Evolutionary conservation across 2,797 vertebrate genomes (phyloP).

Genomic region (Thripadectes ignobilis): DNA sequence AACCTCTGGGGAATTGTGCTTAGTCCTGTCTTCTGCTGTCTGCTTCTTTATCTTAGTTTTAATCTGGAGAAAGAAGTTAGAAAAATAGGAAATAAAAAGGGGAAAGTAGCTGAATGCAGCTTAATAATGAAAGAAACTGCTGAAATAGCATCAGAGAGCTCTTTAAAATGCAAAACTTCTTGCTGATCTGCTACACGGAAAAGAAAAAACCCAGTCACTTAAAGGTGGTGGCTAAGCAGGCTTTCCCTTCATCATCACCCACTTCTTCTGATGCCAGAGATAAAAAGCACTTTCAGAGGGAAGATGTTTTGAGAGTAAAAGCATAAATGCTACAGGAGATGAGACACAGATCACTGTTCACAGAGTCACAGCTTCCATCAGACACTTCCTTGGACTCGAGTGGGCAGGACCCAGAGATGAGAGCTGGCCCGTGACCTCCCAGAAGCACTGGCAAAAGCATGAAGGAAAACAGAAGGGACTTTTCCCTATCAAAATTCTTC

Average conservation of each 20-base stretch:
- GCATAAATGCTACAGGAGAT: not conserved
- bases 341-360: not conserved
- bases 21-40: not conserved
- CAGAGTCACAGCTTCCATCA: not conserved
- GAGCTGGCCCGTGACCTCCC: not conserved
- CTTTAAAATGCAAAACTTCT: constrained; percentile 35
- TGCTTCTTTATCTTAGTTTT: not conserved
- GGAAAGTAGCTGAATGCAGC: not conserved
- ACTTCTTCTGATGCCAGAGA: constrained; percentile 7
- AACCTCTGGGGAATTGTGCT: not conserved
- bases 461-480: not conserved
- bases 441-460: not conserved
- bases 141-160: constrained; percentile 42
- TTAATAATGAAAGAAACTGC: constrained; percentile 46
- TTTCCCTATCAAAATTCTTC: not conserved
- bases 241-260: not conserved
- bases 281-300: not conserved
- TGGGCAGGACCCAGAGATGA: not conserved
- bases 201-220: not conserved
- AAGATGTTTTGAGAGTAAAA: not conserved
- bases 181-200: not conserved
- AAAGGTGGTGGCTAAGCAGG: constrained; percentile 10
- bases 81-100: not conserved
- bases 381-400: not conserved
- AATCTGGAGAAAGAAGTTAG: not conserved